These are phyloP conservation scores for Clostera curtula DNA, from an alignment of 2,888 invertebrate genomes.

Conservation along the genomic window DNA sequence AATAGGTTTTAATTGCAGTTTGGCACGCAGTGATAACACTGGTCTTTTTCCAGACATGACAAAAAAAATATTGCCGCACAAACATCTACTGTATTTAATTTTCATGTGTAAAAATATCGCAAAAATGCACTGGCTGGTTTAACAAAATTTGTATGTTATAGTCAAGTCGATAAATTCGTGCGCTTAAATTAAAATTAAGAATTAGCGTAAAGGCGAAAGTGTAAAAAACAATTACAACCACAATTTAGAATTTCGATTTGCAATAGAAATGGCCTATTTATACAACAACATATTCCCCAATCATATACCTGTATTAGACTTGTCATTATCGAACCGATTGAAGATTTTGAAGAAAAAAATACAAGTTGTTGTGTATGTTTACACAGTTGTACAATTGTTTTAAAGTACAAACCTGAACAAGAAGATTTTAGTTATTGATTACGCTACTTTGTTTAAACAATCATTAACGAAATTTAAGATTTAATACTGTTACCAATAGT, in stretches of 20 bases:
- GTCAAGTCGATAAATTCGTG: slow-evolving; percentile 64
- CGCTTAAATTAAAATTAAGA: slow-evolving; percentile 53
- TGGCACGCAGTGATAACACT: too few relatives aligned
- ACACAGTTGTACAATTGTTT: too few relatives aligned
- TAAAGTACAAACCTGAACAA: too few relatives aligned
- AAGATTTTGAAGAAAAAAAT: too few relatives aligned
- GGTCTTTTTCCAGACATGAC: too few relatives aligned
- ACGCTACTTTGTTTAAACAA: too few relatives aligned
- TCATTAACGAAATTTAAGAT: too few relatives aligned
- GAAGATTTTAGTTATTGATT: too few relatives aligned
- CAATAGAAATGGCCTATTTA: slow-evolving; percentile 19
- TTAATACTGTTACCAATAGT: too few relatives aligned
- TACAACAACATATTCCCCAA: slow-evolving; percentile 8
- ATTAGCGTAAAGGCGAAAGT: slow-evolving; percentile 43
- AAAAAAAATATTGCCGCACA: slow-evolving; percentile 1
- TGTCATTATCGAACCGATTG: too few relatives aligned
- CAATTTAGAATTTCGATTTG: slow-evolving; percentile 31
- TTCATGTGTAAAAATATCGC: slow-evolving; percentile 1
- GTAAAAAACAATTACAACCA: slow-evolving; percentile 46
- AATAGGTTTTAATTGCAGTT: slow-evolving; percentile 1
- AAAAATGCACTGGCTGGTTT: slow-evolving; percentile 25
- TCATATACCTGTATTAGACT: neutral
- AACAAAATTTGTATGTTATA: slow-evolving; percentile 42
- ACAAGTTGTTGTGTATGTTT: too few relatives aligned
- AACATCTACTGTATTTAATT: neutral